phyloP scores from a whole-genome alignment of 2,797 vertebrate species.

The Zalophus californianus region DNA sequence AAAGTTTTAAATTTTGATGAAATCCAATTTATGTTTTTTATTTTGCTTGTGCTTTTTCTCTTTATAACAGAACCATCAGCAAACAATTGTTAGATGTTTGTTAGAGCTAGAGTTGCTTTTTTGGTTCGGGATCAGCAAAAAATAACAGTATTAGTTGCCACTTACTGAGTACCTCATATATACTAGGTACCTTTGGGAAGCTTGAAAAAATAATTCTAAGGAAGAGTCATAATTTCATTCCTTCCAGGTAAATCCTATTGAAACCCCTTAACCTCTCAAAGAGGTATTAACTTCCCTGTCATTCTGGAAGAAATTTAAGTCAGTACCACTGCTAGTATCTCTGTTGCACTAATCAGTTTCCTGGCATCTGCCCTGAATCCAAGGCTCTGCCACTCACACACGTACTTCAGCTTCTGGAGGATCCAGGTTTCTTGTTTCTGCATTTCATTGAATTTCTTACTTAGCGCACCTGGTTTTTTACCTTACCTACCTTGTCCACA shows the following conservation, averaged over 20 bases:
- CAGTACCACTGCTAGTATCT: neutral
- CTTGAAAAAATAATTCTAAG: neutral
- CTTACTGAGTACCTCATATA: neutral
- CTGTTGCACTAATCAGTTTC: neutral
- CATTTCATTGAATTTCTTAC: neutral
- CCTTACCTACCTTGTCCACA: neutral
- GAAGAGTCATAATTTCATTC: constrained; percentile 2
- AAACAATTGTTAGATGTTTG: neutral
- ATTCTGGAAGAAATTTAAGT: neutral
- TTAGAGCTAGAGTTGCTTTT: neutral
- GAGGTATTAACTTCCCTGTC: neutral
- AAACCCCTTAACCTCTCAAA: neutral
- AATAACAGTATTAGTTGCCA: neutral
- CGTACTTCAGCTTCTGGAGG: neutral
- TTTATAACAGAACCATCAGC: neutral
- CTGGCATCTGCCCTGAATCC: neutral
- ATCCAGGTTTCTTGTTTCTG: neutral
- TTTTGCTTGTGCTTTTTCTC: neutral
- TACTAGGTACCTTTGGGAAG: neutral
- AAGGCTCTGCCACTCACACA: neutral
- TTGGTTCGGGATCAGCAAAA: constrained; percentile 4
- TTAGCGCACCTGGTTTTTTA: constrained; percentile 24
- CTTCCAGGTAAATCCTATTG: neutral
- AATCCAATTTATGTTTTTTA: neutral
- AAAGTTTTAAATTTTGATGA: constrained; percentile 30